Conservation (phyloP, 2,113 vertebrate species). For the Diglossa brunneiventris region DNA sequence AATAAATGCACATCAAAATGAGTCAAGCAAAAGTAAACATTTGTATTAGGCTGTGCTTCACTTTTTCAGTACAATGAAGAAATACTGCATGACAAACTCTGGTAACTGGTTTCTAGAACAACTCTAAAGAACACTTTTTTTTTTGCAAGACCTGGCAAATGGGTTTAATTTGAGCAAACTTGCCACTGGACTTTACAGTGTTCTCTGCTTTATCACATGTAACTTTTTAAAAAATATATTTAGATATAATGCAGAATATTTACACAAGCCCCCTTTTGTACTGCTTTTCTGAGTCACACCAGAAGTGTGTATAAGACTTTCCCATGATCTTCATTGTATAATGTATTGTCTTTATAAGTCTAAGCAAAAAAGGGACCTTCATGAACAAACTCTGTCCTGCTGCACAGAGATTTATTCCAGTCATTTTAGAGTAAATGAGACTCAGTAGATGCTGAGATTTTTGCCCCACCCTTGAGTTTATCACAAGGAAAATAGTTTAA, state of each 20-base stretch:
- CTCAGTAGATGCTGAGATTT: not conserved
- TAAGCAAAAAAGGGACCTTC: not conserved
- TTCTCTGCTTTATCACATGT: not conserved
- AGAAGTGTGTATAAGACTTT: not conserved
- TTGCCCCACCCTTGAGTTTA: not conserved
- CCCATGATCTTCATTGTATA: not conserved
- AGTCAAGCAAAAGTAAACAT: not conserved
- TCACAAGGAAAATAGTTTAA: not conserved
- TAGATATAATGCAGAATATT: not conserved
- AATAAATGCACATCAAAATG: not conserved
- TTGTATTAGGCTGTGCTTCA: not conserved
- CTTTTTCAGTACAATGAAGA: not conserved
- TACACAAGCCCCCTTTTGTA: not conserved
- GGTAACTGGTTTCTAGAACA: not conserved
- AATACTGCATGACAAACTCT: not conserved
- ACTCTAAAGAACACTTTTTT: not conserved
- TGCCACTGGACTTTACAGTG: not conserved
- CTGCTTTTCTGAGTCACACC: not conserved
- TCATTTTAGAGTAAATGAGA: not conserved
- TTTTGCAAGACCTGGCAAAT: not conserved
- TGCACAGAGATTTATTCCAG: not conserved
- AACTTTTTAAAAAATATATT: not conserved
- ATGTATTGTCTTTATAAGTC: not conserved
- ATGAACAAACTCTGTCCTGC: not conserved
- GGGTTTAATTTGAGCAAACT: not conserved